Evolutionary conservation across 2,113 vertebrate species (phyloP).

Genomic region (Taxidea taxus): DNA sequence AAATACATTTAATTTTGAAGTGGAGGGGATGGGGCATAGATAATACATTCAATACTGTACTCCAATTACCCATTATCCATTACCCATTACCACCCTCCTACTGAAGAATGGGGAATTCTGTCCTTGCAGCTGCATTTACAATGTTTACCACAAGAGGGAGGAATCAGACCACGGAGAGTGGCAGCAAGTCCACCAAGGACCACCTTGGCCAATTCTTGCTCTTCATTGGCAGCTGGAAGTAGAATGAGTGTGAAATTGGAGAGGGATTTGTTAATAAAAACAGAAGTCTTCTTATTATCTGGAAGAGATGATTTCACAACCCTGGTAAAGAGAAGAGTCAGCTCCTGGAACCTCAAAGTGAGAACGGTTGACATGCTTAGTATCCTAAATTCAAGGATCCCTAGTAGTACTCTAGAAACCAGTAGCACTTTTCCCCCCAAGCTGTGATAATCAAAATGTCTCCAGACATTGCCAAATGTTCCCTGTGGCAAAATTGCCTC

Average conservation of each 20-base stretch:
- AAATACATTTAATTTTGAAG: not conserved
- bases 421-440: not conserved
- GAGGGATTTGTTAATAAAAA: not conserved
- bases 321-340: not conserved
- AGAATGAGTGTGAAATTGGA: not conserved
- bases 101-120: not conserved
- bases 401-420: not conserved
- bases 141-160: constrained; percentile 52
- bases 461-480: not conserved
- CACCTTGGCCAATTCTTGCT: not conserved
- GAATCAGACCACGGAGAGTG: not conserved
- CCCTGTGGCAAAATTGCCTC: not conserved
- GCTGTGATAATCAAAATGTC: not conserved
- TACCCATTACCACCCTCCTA: not conserved
- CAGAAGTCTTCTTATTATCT: not conserved
- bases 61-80: too few relatives aligned
- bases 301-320: not conserved
- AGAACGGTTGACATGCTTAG: not conserved
- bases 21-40: not conserved
- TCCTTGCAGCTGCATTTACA: not conserved
- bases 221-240: not conserved
- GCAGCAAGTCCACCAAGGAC: not conserved
- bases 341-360: not conserved
- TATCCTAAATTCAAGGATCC: not conserved
- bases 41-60: not conserved